Conservation (phyloP, 2,888 invertebrate genomes). For the Corbicula japonica region DNA sequence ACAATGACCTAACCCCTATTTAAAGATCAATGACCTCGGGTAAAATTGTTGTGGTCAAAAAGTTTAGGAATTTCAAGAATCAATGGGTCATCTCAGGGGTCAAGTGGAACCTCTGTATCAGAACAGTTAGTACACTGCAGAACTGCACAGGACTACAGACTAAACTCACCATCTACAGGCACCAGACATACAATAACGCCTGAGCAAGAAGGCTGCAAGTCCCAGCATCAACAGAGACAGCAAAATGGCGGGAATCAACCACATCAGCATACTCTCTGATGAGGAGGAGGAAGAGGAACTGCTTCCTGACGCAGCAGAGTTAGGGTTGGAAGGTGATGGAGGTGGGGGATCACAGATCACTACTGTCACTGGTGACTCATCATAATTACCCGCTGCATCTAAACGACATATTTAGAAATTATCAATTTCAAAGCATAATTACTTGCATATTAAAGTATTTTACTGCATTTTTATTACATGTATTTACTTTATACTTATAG, state of each 20-base stretch:
- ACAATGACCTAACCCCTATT: too few relatives aligned
- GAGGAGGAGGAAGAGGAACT: conserved; percentile 16
- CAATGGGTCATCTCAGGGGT: not conserved
- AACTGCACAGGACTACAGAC: not conserved
- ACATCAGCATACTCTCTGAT: conserved; percentile 21
- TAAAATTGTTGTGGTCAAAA: too few relatives aligned
- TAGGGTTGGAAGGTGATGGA: not conserved
- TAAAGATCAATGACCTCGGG: too few relatives aligned
- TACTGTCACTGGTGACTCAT: conserved; percentile 23
- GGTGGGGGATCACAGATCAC: conserved; percentile 41
- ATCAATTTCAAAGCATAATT: too few relatives aligned
- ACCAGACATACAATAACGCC: conserved; percentile 29
- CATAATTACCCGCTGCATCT: conserved; percentile 47
- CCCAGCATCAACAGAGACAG: conserved; percentile 30
- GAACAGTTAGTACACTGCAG: not conserved
- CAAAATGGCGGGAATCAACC: conserved; percentile 52
- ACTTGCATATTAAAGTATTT: too few relatives aligned
- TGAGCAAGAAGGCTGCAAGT: conserved; percentile 22
- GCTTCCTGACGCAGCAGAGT: not conserved
- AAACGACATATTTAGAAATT: too few relatives aligned
- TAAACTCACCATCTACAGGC: not conserved
- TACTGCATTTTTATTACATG: too few relatives aligned
- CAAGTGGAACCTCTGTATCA: not conserved
- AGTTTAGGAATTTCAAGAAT: not conserved
- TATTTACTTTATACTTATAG: too few relatives aligned